phyloP scores from a whole-genome alignment of 2,797 vertebrate genomes.

The Lacerta bilineata region DNA sequence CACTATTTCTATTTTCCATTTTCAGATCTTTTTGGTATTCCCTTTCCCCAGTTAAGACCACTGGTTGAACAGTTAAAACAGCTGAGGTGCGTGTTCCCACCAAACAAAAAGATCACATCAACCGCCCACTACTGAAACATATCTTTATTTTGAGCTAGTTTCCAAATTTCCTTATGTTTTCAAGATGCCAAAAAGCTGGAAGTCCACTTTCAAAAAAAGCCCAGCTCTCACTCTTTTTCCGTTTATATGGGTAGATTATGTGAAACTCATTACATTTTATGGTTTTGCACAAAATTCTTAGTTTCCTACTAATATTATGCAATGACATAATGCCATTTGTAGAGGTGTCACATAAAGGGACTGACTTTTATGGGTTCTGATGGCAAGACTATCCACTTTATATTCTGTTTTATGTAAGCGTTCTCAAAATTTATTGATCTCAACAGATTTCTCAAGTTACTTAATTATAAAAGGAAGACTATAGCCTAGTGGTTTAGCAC shows the following conservation, averaged over 20 bases:
- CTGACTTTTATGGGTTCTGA: conserved; percentile 86
- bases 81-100: conserved; percentile 64
- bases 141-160: conserved; percentile 60
- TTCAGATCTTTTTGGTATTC: conserved; percentile 64
- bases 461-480: conserved; percentile 83
- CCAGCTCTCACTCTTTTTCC: conserved; percentile 58
- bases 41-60: conserved; percentile 48
- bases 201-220: conserved; percentile 69
- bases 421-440: conserved; percentile 82
- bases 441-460: conserved; percentile 81
- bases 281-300: conserved; percentile 79
- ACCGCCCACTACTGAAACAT: conserved; percentile 67
- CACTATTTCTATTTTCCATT: conserved; percentile 62
- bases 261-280: conserved; percentile 85
- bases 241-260: conserved; percentile 80
- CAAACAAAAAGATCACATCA: conserved; percentile 68
- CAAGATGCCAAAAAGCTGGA: conserved; percentile 72
- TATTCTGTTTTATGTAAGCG: conserved; percentile 83
- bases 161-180: conserved; percentile 73
- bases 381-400: conserved; percentile 82
- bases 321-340: conserved; percentile 86
- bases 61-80: conserved; percentile 66
- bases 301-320: conserved; percentile 84
- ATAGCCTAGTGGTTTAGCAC: conserved; percentile 71
- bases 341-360: conserved; percentile 80